Evolutionary conservation across 2,888 invertebrate species (phyloP).

Genomic region (Rhamnusium bicolor): DNA sequence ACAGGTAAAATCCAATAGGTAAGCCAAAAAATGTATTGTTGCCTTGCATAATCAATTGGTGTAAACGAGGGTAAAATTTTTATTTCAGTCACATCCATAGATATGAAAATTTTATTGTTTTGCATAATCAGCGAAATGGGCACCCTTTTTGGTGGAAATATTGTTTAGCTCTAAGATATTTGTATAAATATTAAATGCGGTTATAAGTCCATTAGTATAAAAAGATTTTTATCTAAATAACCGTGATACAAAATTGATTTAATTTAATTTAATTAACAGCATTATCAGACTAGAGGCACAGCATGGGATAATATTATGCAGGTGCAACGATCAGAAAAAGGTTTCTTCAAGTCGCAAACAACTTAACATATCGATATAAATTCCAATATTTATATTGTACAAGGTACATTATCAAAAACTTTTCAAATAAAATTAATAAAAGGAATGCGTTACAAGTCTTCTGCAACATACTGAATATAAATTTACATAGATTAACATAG

Average conservation of each 20-base stretch:
- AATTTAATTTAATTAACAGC: constrained; percentile 6
- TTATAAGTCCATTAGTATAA: too few species aligned
- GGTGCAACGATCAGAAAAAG: constrained; percentile 10
- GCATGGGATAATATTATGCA: constrained; percentile 22
- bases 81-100: too few species aligned
- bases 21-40: too few species aligned
- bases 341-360: neutral
- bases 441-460: constrained; percentile 45
- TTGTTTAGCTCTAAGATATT: too few species aligned
- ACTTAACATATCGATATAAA: neutral
- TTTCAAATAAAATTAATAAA: constrained; percentile 54
- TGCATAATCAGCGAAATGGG: too few species aligned
- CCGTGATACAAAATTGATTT: neutral
- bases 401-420: constrained; percentile 36
- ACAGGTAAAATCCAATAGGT: too few species aligned
- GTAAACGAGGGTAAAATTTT: too few species aligned
- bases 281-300: neutral
- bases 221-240: constrained; percentile 61
- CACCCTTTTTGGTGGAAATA: too few species aligned
- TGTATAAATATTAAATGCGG: too few species aligned
- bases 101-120: too few species aligned
- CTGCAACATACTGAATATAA: constrained; percentile 55
- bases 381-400: constrained; percentile 15
- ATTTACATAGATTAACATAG: constrained; percentile 57
- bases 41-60: too few species aligned